Conservation (phyloP, 2,797 vertebrate species). For the Odontamblyopus rebecca region DNA sequence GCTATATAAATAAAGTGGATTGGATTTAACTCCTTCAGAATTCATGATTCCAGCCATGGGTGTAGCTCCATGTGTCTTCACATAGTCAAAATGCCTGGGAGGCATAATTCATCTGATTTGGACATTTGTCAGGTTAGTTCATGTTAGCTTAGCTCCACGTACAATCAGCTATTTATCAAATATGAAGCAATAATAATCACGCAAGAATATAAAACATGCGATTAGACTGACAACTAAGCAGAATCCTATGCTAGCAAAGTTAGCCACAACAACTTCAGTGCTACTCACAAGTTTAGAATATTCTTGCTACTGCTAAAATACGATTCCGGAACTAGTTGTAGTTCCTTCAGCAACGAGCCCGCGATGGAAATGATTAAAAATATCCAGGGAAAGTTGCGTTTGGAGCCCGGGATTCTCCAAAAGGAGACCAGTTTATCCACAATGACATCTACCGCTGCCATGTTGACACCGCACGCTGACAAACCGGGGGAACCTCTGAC, state of each 20-base stretch:
- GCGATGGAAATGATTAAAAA: conserved; percentile 72
- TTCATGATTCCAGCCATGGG: no score
- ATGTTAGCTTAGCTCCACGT: neutral
- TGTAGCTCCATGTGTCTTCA: neutral
- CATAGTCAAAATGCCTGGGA: neutral
- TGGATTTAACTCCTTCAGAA: no score
- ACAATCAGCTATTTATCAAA: neutral
- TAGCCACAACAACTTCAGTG: conserved; percentile 3
- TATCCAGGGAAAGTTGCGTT: conserved; percentile 64
- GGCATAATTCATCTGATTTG: neutral
- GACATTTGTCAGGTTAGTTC: neutral
- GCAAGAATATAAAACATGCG: neutral
- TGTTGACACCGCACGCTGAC: conserved; percentile 44
- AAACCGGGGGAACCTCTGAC: neutral
- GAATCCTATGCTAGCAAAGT: neutral
- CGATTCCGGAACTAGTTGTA: conserved; percentile 75
- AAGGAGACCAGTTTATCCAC: conserved; percentile 60
- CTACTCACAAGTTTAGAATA: conserved; percentile 87
- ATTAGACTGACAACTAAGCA: neutral
- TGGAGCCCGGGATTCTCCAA: conserved; percentile 47
- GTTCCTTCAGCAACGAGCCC: conserved; percentile 84
- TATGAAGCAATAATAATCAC: neutral
- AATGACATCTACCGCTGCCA: conserved; percentile 65
- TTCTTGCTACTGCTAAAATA: conserved; percentile 89
- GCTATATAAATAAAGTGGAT: no score